phyloP scores from a whole-genome alignment of 1,140 invertebrate species.

The Drosophila pseudoobscura region DNA sequence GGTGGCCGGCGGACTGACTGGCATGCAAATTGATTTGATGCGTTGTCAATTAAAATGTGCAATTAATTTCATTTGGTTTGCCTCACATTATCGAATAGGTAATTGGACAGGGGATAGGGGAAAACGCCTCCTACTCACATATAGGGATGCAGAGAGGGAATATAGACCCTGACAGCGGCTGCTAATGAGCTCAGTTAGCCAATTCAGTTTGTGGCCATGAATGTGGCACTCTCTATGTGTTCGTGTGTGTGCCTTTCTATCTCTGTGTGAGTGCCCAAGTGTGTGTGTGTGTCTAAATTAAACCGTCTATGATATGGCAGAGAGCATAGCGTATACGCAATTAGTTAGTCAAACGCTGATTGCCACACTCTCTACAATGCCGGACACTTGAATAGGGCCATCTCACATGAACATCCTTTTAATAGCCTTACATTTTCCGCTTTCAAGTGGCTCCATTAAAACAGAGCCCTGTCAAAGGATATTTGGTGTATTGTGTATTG shows the following conservation, averaged over 20 bases:
- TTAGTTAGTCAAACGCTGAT: constrained; percentile 71
- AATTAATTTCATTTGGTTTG: constrained; percentile 78
- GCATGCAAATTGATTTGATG: constrained; percentile 77
- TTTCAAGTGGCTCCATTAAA: no score
- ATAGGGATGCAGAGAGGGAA: constrained; percentile 9
- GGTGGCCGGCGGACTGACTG: constrained; percentile 16
- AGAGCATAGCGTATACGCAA: constrained; percentile 63
- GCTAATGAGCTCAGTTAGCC: constrained; percentile 78
- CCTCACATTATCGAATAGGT: constrained; percentile 61
- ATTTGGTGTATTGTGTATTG: no score
- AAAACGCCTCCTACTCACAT: neutral
- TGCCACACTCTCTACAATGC: constrained; percentile 32
- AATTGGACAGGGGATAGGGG: constrained; percentile 42
- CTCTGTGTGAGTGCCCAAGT: neutral
- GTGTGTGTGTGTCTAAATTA: constrained; percentile 50
- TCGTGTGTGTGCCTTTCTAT: constrained; percentile 1
- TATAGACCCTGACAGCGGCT: constrained; percentile 33
- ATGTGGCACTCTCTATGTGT: constrained; percentile 10
- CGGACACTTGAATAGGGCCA: constrained; percentile 8
- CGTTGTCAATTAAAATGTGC: constrained; percentile 81
- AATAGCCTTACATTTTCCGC: no score
- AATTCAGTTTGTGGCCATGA: constrained; percentile 70
- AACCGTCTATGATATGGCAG: constrained; percentile 58
- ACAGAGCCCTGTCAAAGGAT: no score
- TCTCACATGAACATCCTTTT: no score